Evolutionary conservation across 35 echinoderm and acorn worm genomes (phyloP).

Genomic region (Amphiura filiformis): DNA sequence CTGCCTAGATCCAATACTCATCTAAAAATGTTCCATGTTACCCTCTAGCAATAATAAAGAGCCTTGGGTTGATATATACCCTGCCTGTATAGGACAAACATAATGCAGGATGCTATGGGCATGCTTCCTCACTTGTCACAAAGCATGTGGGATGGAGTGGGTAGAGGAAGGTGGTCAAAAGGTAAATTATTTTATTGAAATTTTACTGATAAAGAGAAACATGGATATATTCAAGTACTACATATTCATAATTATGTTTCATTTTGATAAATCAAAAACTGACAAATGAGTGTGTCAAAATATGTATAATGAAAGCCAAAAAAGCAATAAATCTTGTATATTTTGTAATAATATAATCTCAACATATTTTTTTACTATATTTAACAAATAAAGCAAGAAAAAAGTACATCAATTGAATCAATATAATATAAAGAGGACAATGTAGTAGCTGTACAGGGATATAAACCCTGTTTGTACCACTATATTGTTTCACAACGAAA

Average conservation of each 20-base stretch:
- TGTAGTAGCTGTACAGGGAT: neutral
- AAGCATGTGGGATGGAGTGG: too few species aligned
- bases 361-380: constrained; percentile 1
- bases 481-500: neutral
- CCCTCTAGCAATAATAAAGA: too few species aligned
- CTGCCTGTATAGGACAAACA: too few species aligned
- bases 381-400: constrained; percentile 15
- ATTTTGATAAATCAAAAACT: neutral
- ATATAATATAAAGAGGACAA: constrained; percentile 3
- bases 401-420: neutral
- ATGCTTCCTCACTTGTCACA: too few species aligned
- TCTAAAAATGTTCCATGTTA: too few species aligned
- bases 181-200: too few species aligned
- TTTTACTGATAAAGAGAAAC: neutral
- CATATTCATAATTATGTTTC: neutral
- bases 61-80: too few species aligned
- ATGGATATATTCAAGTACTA: neutral
- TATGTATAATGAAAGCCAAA: constrained; percentile 8
- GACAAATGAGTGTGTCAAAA: neutral
- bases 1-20: too few species aligned
- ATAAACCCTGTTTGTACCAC: neutral
- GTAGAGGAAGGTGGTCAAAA: too few species aligned
- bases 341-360: neutral
- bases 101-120: too few species aligned
- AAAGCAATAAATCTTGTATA: constrained; percentile 10